These are phyloP conservation scores for Stramonita haemastoma DNA, from an alignment of 2,888 invertebrate genomes.

Conservation along the genomic window DNA sequence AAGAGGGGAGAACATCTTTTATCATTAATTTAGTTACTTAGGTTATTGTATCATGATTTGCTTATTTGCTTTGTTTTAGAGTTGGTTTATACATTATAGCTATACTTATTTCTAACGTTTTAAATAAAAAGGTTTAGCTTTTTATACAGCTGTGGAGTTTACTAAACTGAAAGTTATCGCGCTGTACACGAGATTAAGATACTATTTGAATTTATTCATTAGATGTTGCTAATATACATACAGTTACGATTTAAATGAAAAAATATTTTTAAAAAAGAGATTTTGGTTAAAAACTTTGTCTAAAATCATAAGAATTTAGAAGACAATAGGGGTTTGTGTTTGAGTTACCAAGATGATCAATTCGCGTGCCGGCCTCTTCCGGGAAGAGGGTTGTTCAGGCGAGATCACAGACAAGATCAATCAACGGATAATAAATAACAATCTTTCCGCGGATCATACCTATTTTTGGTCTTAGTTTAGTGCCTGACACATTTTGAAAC, in stretches of 20 bases:
- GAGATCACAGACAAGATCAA: background rate
- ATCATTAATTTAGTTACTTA: no score
- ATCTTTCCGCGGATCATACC: background rate
- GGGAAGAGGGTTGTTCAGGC: conserved; percentile 10
- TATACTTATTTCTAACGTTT: no score
- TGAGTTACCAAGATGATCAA: conserved; percentile 8
- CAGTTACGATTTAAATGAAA: background rate
- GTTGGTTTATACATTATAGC: no score
- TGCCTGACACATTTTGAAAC: background rate
- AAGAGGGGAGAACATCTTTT: no score
- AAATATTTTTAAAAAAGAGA: no score
- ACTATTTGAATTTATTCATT: background rate
- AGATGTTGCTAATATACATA: background rate
- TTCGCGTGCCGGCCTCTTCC: conserved; percentile 1
- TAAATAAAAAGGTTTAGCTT: no score
- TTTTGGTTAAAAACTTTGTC: no score
- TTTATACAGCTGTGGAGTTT: no score
- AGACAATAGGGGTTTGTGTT: background rate
- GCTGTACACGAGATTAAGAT: background rate
- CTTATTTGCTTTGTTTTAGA: no score
- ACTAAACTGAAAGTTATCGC: background rate
- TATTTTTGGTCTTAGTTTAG: background rate
- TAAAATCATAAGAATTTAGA: no score
- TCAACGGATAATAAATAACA: background rate
- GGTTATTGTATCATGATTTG: no score